Evolutionary conservation across 2,888 invertebrate genomes (phyloP), one percentile per base, ranked within the genome.

Genomic region (Neocrepidodera transversa): DNA sequence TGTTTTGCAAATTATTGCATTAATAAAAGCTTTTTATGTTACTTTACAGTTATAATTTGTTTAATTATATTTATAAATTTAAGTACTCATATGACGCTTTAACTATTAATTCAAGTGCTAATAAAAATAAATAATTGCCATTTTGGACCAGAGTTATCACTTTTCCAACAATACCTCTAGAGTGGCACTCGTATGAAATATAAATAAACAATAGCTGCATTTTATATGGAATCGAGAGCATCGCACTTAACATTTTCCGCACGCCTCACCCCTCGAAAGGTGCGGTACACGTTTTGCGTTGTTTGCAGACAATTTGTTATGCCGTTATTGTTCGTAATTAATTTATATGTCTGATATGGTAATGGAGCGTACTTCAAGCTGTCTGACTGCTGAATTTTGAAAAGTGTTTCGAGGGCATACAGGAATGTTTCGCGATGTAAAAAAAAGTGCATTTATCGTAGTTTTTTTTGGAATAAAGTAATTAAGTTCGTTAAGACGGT

Each of bases 271-370:
- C 36, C 51, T 45, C 28, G 36, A 40, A 49, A 60, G 64, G 64
- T 64, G 64, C 60, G 61, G 62, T 60, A 56, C 42, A 58, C 57
- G 63, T 53, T 56, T 60, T 63, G 54, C 55, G 51, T 57, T 59
- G 58, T 59, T 54, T 59, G 64, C 58, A 42, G 57, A 54, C 56
- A 58, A 61, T 61, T 53, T 59, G 56, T 59, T 61, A 57, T 62
- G 64, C 62, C 64, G 68, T 70, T 71, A 70, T 73, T 69, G 70
- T 70, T 67, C 64, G 68, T 70, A 70, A 73, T 73, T 71, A 73
- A 73, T 73, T 72, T 71, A 71, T 71, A 64, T 65, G 71, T 68
- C 71, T 70, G 67, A 62, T 69, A 73, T 73, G 73, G 63, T 70
- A 72, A 73, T 73, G 52, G 58, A 50, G 52, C 40, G 36, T 57